phyloP scores from a whole-genome alignment of 2,113 vertebrate species.

The Sturnus vulgaris region DNA sequence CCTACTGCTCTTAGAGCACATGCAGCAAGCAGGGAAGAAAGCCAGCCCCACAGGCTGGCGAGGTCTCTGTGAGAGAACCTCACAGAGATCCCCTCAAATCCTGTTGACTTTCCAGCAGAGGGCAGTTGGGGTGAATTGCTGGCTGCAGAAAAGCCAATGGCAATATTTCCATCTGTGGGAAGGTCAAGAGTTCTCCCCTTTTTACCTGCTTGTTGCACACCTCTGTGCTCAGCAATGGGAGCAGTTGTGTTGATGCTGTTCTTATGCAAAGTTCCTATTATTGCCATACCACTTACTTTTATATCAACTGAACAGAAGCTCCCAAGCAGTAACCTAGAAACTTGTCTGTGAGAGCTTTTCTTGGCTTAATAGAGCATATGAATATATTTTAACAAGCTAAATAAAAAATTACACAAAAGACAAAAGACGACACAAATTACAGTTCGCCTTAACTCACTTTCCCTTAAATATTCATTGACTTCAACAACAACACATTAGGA shows the following conservation, averaged over 20 bases:
- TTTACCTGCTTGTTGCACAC: neutral
- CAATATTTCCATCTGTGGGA: neutral
- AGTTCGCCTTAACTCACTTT: neutral
- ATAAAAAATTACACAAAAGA: neutral
- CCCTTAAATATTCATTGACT: neutral
- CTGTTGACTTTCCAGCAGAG: neutral
- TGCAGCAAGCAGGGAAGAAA: neutral
- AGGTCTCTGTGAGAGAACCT: neutral
- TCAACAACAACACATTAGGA: neutral
- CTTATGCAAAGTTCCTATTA: neutral
- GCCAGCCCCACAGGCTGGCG: rapidly evolving
- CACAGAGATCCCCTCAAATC: neutral
- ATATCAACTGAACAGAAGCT: neutral
- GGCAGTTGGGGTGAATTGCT: neutral
- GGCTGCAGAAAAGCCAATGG: neutral
- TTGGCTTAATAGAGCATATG: neutral
- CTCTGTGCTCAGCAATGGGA: neutral
- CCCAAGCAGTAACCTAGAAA: neutral
- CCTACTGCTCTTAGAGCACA: neutral
- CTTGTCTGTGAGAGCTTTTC: neutral
- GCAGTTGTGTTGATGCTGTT: neutral
- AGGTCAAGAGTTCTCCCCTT: neutral
- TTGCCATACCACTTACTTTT: neutral
- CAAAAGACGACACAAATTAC: neutral
- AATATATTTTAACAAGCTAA: neutral